Conservation (phyloP, 2,113 vertebrate species). For the Synodontis membranacea region DNA sequence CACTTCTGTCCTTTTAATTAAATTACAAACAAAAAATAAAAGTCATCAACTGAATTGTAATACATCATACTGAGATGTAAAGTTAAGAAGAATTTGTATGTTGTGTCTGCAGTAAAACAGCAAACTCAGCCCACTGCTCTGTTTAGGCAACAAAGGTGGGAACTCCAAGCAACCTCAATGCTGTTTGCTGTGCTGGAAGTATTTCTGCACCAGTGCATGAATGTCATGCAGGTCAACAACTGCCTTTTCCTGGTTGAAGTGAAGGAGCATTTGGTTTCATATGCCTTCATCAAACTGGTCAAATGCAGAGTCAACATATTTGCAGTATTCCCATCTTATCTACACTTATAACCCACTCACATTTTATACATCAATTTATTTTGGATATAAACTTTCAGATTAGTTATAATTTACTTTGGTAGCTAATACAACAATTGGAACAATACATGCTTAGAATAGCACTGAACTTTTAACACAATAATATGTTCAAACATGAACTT, state of each 20-base stretch:
- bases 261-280: background rate
- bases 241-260: constrained; percentile 12
- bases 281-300: background rate
- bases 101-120: constrained; percentile 39
- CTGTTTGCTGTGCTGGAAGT: constrained; percentile 53
- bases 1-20: background rate
- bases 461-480: background rate
- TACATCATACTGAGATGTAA: constrained; percentile 16
- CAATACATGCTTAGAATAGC: background rate
- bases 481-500: background rate
- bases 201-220: constrained; percentile 48
- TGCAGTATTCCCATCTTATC: background rate
- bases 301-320: background rate
- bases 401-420: background rate
- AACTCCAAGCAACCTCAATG: constrained; percentile 49
- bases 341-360: background rate
- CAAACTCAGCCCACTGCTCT: constrained; percentile 48
- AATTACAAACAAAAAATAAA: background rate
- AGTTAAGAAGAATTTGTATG: constrained; percentile 28
- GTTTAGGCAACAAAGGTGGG: constrained; percentile 60
- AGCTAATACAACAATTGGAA: background rate
- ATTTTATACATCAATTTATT: background rate
- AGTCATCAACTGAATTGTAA: background rate
- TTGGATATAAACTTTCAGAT: background rate
- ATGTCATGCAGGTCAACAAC: constrained; percentile 54